Evolutionary conservation across 2,113 vertebrate genomes (phyloP).

Genomic region (Lepus americanus): DNA sequence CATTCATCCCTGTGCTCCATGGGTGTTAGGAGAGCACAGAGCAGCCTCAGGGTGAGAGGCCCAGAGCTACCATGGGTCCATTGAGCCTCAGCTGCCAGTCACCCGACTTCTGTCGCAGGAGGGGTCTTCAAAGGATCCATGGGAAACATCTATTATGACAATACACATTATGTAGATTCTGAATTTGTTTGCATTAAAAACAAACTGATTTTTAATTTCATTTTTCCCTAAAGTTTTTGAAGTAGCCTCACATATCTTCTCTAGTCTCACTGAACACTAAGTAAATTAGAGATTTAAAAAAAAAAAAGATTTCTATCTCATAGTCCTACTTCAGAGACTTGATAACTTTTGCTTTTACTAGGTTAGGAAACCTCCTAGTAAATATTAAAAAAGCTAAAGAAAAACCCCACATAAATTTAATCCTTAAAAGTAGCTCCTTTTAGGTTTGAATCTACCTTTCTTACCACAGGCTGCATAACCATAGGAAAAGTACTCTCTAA

Average conservation of each 20-base stretch:
- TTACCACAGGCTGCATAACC: neutral
- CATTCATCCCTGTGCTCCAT: neutral
- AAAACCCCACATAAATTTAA: too few species aligned
- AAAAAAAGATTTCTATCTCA: neutral
- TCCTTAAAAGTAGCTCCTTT: neutral
- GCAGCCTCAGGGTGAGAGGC: rapidly evolving
- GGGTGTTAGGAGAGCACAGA: rapidly evolving
- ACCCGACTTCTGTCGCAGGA: neutral
- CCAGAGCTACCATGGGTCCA: rapidly evolving
- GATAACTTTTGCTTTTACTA: neutral
- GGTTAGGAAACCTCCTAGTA: neutral
- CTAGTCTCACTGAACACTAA: neutral
- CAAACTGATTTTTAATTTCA: too few species aligned
- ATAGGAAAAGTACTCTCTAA: neutral
- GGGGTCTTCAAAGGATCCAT: too few species aligned
- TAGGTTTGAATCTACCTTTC: neutral
- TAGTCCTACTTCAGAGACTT: neutral
- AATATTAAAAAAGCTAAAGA: neutral
- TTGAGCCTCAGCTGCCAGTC: neutral
- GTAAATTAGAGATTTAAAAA: neutral
- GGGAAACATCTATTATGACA: too few species aligned
- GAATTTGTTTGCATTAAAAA: too few species aligned
- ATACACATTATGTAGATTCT: too few species aligned
- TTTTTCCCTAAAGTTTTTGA: too few species aligned
- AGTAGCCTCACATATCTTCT: neutral